Percentiles rank a stretch among this genome's conserved stretches.
These are phyloP conservation scores for Metallyticus violacea DNA, from an alignment of 2,888 invertebrate genomes.

Conservation along the genomic window DNA sequence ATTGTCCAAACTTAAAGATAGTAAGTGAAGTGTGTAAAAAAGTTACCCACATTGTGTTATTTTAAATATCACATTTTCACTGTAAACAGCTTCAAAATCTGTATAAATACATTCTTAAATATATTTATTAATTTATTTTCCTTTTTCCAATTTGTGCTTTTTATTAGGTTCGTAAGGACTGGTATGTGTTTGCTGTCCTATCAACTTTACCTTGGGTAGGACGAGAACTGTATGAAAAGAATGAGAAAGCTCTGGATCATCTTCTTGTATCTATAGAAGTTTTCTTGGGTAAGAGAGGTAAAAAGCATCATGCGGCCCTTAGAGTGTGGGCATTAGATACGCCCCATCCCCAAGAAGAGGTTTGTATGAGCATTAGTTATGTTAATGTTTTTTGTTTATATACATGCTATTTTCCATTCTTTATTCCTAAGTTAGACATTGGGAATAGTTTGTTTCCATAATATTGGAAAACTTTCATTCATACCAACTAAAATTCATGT, in stretches of 20 bases:
- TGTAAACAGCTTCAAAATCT: too few relatives aligned
- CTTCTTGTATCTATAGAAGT: constrained; percentile 86
- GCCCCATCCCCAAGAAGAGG: constrained; percentile 91
- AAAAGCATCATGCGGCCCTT: constrained; percentile 89
- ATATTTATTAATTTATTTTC: too few relatives aligned
- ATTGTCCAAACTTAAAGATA: too few relatives aligned
- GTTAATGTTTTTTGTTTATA: background rate
- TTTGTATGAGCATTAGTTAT: constrained; percentile 37
- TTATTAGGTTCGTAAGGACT: constrained; percentile 56
- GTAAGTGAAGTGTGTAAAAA: too few relatives aligned
- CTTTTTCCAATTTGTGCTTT: constrained; percentile 26
- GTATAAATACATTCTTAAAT: too few relatives aligned
- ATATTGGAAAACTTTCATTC: too few relatives aligned
- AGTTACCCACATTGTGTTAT: too few relatives aligned
- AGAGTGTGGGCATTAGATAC: constrained; percentile 93
- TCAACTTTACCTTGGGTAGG: constrained; percentile 96
- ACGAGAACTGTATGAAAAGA: constrained; percentile 92
- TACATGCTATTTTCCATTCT: background rate
- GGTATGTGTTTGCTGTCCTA: constrained; percentile 73
- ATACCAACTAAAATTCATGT: too few relatives aligned
- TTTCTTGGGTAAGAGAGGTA: constrained; percentile 88
- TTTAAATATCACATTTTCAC: too few relatives aligned
- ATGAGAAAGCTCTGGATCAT: constrained; percentile 88
- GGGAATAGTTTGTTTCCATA: too few relatives aligned
- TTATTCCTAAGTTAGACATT: too few relatives aligned